Base-by-base conservation (phyloP, 1,140 invertebrate genomes). In the Potamilus streckersoni region DNA sequence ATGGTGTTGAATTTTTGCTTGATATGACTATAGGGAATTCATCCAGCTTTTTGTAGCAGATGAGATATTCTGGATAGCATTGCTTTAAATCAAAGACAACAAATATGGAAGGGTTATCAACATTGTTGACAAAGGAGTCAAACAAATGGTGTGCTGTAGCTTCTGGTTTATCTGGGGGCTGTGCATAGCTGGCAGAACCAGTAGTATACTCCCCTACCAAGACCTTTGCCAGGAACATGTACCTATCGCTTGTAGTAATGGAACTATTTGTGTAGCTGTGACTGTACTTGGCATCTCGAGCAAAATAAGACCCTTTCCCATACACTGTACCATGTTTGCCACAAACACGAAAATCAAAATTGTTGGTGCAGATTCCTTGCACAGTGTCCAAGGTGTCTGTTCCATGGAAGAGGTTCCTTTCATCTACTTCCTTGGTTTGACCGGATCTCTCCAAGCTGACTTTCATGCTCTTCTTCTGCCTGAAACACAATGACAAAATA, bases 271-370 rank as follows among this genome's bases (percentile, higher is more conserved):
- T 82, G 72, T 84, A 86, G 23, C 65, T 73, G 67, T 83, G 71
- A 17, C 82, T 81, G 65, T 83, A 84, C 14, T 73, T 74, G 17
- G 87, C 80, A 81, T 82, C 73, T 17, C 78, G 69, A 1, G 85
- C 83, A 70, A 88, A 88, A 71, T 88, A 88, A 31, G 79, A 78
- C 1, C 87, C 87, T 64, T 83, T 84, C 2, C 87, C 87, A 78
- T 83, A 87, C 27, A 74, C 66, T 14, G 84, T 81, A 2, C 83
- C 87, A 65, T 75, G 71, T 63, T 74, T 78, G 1, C 85, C 85
- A 31, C 78, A 80, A 20, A 82, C 71, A 19, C 85, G 72, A 15
- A 76, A 81, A 65, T 86, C 85, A 64, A 86, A 85, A 19, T 82
- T 81, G 63, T 86, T 83, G 13, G 69, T 69, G 64, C 83, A 82